Percentiles rank a stretch among this genome's conserved stretches.
These are phyloP conservation scores for Echinometra lucunter DNA, from an alignment of 53 echinoderm and acorn worm species.

Conservation along the genomic window DNA sequence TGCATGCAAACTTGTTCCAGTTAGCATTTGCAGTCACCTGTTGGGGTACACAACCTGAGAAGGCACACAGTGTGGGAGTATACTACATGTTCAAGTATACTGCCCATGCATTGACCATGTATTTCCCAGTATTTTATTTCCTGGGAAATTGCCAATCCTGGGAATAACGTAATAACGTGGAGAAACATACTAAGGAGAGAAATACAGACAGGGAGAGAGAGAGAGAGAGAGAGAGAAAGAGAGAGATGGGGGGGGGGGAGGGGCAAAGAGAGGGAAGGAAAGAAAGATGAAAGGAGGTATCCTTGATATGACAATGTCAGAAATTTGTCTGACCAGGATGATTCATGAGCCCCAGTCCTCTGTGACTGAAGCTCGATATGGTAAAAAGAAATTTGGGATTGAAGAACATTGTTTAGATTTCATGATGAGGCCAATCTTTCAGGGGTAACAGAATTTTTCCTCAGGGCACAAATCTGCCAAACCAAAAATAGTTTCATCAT, in stretches of 20 bases:
- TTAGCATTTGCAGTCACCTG: too few species aligned
- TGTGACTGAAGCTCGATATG: neutral
- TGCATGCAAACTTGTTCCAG: too few species aligned
- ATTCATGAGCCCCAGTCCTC: neutral
- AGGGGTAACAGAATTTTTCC: neutral
- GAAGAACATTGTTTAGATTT: slow-evolving; percentile 10
- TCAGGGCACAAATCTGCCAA: slow-evolving; percentile 8
- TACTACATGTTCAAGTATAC: too few species aligned
- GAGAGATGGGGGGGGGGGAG: neutral
- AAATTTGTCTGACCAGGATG: neutral
- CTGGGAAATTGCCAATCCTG: too few species aligned
- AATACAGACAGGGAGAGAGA: too few species aligned
- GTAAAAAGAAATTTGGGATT: neutral
- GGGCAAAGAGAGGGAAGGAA: neutral
- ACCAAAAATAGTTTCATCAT: neutral
- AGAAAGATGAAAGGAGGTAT: neutral
- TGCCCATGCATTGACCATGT: too few species aligned
- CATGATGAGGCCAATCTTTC: slow-evolving; percentile 32
- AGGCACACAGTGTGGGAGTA: too few species aligned
- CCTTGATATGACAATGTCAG: neutral
- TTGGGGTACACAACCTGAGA: too few species aligned
- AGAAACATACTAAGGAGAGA: neutral
- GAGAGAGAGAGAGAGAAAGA: too few species aligned
- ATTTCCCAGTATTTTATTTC: too few species aligned
- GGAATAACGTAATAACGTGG: neutral